phyloP scores from a whole-genome alignment of 1,140 invertebrate genomes.

The Cotesia chilonis region DNA sequence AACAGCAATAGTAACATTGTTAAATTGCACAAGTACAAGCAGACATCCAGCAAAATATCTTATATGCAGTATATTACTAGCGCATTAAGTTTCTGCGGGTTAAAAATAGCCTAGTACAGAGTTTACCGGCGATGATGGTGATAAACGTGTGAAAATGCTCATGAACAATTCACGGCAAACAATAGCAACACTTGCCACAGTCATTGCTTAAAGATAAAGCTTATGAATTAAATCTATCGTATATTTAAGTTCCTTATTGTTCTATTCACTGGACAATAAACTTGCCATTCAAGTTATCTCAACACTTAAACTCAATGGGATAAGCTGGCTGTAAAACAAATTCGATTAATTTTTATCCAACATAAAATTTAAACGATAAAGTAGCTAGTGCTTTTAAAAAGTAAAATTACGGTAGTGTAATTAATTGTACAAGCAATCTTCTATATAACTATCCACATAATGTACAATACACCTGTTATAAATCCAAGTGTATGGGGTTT shows the following conservation, averaged over 20 bases:
- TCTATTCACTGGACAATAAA: background rate
- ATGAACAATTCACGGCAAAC: no score
- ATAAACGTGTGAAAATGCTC: no score
- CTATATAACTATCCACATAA: no score
- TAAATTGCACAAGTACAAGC: no score
- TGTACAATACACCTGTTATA: background rate
- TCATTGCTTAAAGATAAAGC: constrained; percentile 5
- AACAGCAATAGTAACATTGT: background rate
- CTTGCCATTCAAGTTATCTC: background rate
- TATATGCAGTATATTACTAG: no score
- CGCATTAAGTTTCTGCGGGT: no score
- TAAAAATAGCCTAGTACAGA: no score
- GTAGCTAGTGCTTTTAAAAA: no score
- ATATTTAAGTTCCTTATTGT: background rate
- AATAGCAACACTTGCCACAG: constrained; percentile 4
- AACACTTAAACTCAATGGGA: no score
- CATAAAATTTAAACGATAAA: no score
- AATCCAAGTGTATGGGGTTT: constrained; percentile 1
- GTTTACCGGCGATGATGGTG: no score
- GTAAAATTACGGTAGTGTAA: background rate
- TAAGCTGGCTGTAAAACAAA: background rate
- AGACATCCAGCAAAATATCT: no score
- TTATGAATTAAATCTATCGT: background rate
- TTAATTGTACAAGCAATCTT: background rate
- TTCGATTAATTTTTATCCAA: background rate